Base-by-base conservation (phyloP, 2,888 invertebrate genomes). In the Sipha maydis region DNA sequence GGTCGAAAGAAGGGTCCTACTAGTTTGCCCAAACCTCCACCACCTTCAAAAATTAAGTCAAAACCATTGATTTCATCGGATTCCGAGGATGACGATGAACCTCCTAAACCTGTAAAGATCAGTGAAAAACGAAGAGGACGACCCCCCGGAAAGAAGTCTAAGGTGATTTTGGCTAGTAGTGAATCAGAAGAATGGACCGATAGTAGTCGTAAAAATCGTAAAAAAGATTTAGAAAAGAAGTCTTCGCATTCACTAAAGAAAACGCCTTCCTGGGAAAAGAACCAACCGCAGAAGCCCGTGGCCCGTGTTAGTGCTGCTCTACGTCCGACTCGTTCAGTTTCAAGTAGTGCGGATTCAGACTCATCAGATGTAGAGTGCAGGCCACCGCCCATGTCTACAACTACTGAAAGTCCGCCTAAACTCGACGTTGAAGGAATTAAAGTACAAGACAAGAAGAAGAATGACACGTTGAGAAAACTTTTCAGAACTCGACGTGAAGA, bases 371-470 rank as follows among this genome's bases (percentile, higher is more conserved):
- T 82, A 48, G 88, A 88, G n/a, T 76, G 88, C 31, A 38, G 88
- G 11, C 80, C 75, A 11, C 73, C 61, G 11, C 80, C 56, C 4
- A 76, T 82, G 38, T 82, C 88, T 9, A 48, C 80, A 38, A 90
- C 90, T 91, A 89, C 91, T 90, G 83, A 92, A 91, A 91, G 91
- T 3, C 93, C 93, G 0, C 92, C 92, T 1, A 93, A 92, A 89
- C 90, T 93, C 48, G 93, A 93, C 83, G 92, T 92, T 69, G 93
- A 93, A 82, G 92, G 92, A n/a, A 93, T 93, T 83, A 91, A 93
- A 21, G 93, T 94, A 1, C 93, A 94, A 89, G 95, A 95, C 91
- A 95, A 95, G 91, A 95, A 95, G 92, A 95, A 95, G 91, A 95
- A 93, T 90, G 94, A 94, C 90, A 95, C 95, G 0, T 91, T 95